Base-by-base conservation (phyloP, 2,113 vertebrate species). In the Sebastes schlegelii region DNA sequence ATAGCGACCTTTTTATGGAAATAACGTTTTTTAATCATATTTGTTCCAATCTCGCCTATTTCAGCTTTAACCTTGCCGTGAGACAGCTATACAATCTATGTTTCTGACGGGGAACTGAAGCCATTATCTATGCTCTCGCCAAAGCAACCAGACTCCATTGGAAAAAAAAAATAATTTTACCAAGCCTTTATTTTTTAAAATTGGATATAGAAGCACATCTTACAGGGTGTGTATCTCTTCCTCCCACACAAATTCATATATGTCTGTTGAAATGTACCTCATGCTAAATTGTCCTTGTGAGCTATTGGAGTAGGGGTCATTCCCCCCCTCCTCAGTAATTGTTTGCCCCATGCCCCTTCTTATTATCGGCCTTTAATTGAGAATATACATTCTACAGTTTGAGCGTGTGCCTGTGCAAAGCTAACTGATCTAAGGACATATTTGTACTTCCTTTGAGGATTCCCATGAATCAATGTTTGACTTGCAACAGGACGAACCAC, bases 401-500 rank as follows among this genome's bases (percentile, higher is more conserved):
- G 34, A 62, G 6, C 19, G 46, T 45, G 7, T 7, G 12, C 8
- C 11, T 52, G 46, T 67, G 45, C 4, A 57, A 16, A 46, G 1
- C 3, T 51, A 55, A 23, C 5, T 54, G 49, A 73, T 60, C 48
- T 75, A 54, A 75, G 16, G 11, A 70, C 13, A 19, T 14, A 21
- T 46, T 45, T 40, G 2, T n/a, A 51, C 5, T 8, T 61, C 2
- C 42, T 55, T 52, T 46, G 3, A 63, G 21, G 54, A 51, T 73
- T 77, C 71, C 66, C 61, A 77, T 1, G 6, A 49, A 80, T 74
- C 45, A 34, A 0, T 85, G 72, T 77, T 70, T 86, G 68, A 23
- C 34, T 80, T 80, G 54, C 42, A 80, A 77, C 76, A 54, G 48
- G 83, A 42, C 52, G 26, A 89, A 78, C 49, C 42, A 43, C 46